Base-by-base conservation (phyloP, 2,888 invertebrate genomes). In the Drosophila leonis region DNA sequence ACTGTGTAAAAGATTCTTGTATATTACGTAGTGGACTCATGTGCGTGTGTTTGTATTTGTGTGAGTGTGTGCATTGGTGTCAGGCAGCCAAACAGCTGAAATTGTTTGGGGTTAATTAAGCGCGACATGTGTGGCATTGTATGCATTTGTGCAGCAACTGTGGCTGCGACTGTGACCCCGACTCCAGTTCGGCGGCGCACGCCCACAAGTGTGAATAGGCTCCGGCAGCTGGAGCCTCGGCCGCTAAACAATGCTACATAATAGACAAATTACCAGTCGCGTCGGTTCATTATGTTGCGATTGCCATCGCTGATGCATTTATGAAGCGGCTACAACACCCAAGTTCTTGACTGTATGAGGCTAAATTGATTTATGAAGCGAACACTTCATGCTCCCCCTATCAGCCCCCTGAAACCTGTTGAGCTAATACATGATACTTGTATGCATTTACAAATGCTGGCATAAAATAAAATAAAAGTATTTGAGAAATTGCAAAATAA, bases 51-150 rank as follows among this genome's bases (percentile, higher is more conserved):
- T 15, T 33, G 13, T 27, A 59, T 52, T 44, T 24, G 29, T 29
- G 27, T 46, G 56, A 44, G 42, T 54, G 55, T 55, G 71, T 65
- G 41, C 63, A 70, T 66, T 46, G 54, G 64, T 60, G 59, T 62
- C 75, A 61, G 51, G 27, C 66, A 66, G 55, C 46, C 81, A 89
- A 70, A 71, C 66, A 72, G 75, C 81, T 75, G 75, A 79, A 80
- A 89, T 90, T 90, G 89, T 87, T 90, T 83, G 89, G 90, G 89
- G 88, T 90, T 88, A 90, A 88, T 89, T 88, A 90, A 88, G 89
- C 85, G 90, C 88, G 88, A 90, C 90, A 88, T 90, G 83, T 90
- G 89, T 75, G 82, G 59, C 59, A 59, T 59, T 59, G 59, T 59
- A 48, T 59, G 59, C 59, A 59, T 59, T 59, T 59, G 84, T 74